Conservation (phyloP, 2,888 invertebrate species). For the Autographa pulchrina region DNA sequence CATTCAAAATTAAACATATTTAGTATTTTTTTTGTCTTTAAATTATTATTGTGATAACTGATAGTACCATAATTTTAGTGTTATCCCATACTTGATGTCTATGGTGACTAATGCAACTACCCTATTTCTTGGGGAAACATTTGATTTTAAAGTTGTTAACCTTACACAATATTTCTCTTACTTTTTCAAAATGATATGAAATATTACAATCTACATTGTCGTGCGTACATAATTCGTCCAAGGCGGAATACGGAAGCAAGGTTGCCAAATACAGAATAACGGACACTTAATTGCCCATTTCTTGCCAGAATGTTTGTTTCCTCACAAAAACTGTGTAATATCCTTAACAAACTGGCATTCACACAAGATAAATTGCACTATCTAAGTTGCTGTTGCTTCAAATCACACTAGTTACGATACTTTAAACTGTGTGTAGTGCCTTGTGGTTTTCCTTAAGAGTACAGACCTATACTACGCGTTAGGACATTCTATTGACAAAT, state of each 20-base stretch:
- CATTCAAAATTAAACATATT: no score
- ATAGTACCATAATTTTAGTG: no score
- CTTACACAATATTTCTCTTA: no score
- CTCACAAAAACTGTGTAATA: neutral
- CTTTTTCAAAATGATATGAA: no score
- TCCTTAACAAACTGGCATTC: neutral
- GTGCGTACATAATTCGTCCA: neutral
- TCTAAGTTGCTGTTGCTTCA: neutral
- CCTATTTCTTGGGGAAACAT: no score
- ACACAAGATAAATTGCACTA: neutral
- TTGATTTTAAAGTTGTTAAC: no score
- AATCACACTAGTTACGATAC: slow-evolving; percentile 3
- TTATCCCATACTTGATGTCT: no score
- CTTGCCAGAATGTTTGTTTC: neutral
- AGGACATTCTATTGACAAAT: neutral
- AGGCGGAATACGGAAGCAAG: neutral
- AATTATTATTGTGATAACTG: no score
- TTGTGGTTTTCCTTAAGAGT: slow-evolving; percentile 3
- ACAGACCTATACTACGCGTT: neutral
- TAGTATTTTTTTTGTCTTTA: no score
- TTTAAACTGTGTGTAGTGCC: neutral
- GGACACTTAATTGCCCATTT: neutral
- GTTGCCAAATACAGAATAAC: neutral
- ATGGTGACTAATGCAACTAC: no score
- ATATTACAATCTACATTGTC: neutral